A percentile compares a stretch with the other conserved stretches of the same genome.
Conservation (phyloP, 2,888 invertebrate genomes). For the Arge pagana region DNA sequence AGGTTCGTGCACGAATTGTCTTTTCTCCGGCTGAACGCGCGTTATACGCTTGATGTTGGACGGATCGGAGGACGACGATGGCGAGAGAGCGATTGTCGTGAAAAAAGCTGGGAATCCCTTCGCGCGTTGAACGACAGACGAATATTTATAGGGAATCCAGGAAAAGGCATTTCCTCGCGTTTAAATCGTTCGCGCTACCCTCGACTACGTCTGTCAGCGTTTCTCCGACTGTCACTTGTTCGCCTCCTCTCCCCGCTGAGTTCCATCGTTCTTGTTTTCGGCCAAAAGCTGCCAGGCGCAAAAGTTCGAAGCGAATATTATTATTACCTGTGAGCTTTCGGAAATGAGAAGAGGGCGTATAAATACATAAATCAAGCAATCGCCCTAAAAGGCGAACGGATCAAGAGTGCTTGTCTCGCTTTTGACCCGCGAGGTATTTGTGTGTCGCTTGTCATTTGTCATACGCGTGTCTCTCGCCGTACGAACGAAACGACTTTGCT, state of each 20-base stretch:
- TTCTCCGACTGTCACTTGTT: constrained; percentile 14
- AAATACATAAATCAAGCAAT: constrained; percentile 55
- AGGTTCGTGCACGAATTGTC: too few relatives aligned
- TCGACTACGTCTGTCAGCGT: constrained; percentile 13
- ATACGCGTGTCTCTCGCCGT: constrained; percentile 27
- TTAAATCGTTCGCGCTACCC: constrained; percentile 7
- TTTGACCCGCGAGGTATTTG: constrained; percentile 43
- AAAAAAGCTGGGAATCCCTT: neutral
- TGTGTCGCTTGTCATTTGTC: constrained; percentile 48
- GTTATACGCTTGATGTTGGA: neutral
- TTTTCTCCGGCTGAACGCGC: too few relatives aligned
- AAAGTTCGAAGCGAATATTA: constrained; percentile 32
- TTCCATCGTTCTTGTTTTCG: neutral
- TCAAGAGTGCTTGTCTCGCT: constrained; percentile 32
- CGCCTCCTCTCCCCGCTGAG: neutral
- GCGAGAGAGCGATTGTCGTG: too few relatives aligned
- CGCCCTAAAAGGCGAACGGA: constrained; percentile 48
- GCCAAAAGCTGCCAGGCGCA: neutral
- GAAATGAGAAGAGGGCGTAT: constrained; percentile 35
- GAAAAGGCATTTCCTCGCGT: constrained; percentile 11
- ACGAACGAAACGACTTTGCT: too few relatives aligned
- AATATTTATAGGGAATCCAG: neutral
- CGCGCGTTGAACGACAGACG: neutral
- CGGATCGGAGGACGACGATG: neutral
- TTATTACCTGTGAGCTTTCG: constrained; percentile 29